phyloP scores from a whole-genome alignment of 2,113 vertebrate genomes.

The Myxocyprinus asiaticus region DNA sequence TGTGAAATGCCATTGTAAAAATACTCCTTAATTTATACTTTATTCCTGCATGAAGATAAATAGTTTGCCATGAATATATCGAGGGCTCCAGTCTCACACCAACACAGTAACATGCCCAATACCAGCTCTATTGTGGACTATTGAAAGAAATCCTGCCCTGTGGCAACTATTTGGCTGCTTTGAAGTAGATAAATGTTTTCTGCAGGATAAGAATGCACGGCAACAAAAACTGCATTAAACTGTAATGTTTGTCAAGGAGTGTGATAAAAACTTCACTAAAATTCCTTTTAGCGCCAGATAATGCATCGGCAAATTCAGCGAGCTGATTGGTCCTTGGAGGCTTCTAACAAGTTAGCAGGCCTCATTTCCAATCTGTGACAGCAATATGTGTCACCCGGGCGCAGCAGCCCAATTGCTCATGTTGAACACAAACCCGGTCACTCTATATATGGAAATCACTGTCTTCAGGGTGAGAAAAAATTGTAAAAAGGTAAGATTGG shows the following conservation, averaged over 20 bases:
- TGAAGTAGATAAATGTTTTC: conserved; percentile 86
- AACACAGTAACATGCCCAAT: conserved; percentile 72
- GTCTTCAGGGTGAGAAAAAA: conserved; percentile 94
- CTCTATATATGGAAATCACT: conserved; percentile 99
- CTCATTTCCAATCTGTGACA: conserved; percentile 99
- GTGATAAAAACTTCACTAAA: conserved; percentile 79
- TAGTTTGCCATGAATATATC: conserved; percentile 75
- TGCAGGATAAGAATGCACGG: conserved; percentile 82
- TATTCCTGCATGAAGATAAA: conserved; percentile 73
- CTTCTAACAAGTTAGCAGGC: conserved; percentile 97
- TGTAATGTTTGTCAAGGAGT: conserved; percentile 91
- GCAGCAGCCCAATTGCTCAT: conserved; percentile 87
- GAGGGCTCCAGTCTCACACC: conserved; percentile 67
- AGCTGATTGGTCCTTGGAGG: conserved; percentile 92
- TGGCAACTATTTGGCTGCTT: conserved; percentile 83
- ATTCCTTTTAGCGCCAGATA: conserved; percentile 23
- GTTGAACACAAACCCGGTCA: conserved; percentile 97
- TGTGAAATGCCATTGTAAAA: conserved; percentile 70
- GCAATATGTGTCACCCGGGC: conserved; percentile 84
- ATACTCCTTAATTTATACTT: conserved; percentile 61
- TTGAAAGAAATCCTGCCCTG: conserved; percentile 80
- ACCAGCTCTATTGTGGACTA: conserved; percentile 77
- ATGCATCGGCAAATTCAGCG: conserved; percentile 74
- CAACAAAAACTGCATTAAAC: conserved; percentile 86
- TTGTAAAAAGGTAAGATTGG: conserved; percentile 99